Evolutionary conservation across 2,797 vertebrate genomes (phyloP), one percentile per base, ranked within the genome.

Genomic region (Siniperca scherzeri): DNA sequence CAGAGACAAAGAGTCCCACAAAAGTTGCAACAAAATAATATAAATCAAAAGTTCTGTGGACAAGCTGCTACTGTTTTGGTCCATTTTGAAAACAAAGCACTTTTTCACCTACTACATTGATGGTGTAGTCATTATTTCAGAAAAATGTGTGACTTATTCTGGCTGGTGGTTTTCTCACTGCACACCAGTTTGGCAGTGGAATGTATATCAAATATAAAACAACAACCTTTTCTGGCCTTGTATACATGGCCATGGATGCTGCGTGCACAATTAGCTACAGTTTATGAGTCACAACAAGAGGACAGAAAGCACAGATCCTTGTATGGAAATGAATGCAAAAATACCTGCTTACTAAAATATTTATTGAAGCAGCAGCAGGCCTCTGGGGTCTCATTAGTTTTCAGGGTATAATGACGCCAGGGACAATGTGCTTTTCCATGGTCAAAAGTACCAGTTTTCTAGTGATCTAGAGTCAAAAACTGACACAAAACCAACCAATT

Each of bases 341-440:
- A 65, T 77, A 83, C 60, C 59, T 81, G 65, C 66, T 79, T 53
- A 40, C 40, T 88, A 30, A 77, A 83, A 87, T 82, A 88, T 92
- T 88, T 70, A 91, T 71, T 42, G 77, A 84, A 80, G 73, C 50
- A 73, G 77, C 62, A 70, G 55, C 38, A 11, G 33, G 13, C 14
- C 75, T 81, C 55, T 69, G 55, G 62, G 8, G 27, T 80, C 86
- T 88, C 64, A 82, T 89, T 91, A 82, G 30, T 62, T 68, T 59
- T 82, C 55, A 61, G 4, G 25, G n/a, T 56, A 81, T 82, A 82
- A 83, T 74, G 53, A 75, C 77, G 60, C 65, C 33, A 68, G n/a
- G 36, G 38, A 70, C 40, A 40, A 5, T 25, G 22, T 33, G 14
- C 2, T 25, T 81, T 38, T 60, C 21, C 36, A 33, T 16, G 1